Conservation (phyloP, 2,888 invertebrate genomes). For the Boloria selene region DNA sequence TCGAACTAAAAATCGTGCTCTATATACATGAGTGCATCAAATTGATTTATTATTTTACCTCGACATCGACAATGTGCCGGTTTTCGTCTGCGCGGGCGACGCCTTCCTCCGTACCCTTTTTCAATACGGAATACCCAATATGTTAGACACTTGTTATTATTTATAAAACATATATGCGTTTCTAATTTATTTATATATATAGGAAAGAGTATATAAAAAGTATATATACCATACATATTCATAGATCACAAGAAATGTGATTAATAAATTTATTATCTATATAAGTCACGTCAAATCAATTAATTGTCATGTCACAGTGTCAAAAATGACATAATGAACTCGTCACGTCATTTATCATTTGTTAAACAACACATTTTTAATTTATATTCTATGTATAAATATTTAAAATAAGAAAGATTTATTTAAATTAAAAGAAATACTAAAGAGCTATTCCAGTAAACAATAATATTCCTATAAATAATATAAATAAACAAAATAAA, state of each 20-base stretch:
- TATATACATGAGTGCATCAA: conserved; percentile 29
- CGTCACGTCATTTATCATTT: no score
- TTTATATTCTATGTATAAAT: no score
- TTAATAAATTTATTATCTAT: no score
- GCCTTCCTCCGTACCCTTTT: conserved; percentile 89
- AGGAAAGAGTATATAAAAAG: conserved; percentile 3
- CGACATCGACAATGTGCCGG: conserved; percentile 83
- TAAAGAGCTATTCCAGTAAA: background rate
- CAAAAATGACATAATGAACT: no score
- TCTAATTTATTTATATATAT: background rate
- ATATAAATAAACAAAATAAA: background rate
- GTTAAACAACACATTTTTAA: no score
- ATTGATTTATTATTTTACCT: conserved; percentile 71
- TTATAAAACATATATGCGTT: conserved; percentile 9
- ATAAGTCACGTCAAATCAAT: background rate
- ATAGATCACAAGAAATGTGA: no score
- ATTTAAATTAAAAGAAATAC: background rate
- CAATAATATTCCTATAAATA: background rate
- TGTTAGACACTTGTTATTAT: conserved; percentile 48
- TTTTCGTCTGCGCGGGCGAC: conserved; percentile 84
- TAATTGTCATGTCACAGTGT: no score
- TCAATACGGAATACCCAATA: conserved; percentile 43
- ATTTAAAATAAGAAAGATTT: no score
- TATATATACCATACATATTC: no score
- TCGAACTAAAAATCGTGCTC: conserved; percentile 24